Evolutionary conservation across 2,797 vertebrate genomes (phyloP).

Genomic region (Amniataba percoides): DNA sequence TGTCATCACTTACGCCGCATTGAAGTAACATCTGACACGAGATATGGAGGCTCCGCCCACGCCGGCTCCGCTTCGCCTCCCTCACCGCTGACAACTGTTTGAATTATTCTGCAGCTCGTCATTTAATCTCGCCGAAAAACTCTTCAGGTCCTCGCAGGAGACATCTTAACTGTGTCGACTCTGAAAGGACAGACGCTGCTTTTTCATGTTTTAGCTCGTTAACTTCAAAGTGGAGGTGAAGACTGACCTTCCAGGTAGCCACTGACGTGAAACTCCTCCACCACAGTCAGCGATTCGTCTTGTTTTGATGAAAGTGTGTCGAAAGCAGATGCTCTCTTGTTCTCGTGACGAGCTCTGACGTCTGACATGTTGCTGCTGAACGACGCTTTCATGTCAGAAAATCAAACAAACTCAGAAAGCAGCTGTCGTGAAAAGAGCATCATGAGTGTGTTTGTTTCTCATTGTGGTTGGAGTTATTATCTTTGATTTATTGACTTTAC

Average conservation of each 20-base stretch:
- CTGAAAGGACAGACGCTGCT: conserved; percentile 7
- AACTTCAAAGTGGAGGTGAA: conserved; percentile 13
- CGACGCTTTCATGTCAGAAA: not conserved
- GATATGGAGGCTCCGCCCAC: not conserved
- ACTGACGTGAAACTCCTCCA: not conserved
- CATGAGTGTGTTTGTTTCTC: not conserved
- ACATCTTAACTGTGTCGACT: conserved; percentile 12
- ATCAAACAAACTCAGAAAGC: not conserved
- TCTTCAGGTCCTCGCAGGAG: not conserved
- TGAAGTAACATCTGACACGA: not conserved
- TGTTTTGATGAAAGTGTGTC: not conserved
- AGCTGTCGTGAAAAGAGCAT: not conserved
- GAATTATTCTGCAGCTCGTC: conserved; percentile 17
- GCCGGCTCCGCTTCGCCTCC: not conserved
- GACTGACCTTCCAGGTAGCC: conserved; percentile 3
- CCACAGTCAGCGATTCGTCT: not conserved
- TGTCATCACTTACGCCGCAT: not conserved
- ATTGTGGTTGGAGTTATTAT: not conserved
- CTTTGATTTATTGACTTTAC: not conserved
- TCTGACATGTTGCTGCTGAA: not conserved
- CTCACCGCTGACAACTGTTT: conserved; percentile 2
- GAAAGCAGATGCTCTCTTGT: not conserved
- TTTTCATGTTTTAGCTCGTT: conserved; percentile 39
- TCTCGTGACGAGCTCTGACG: not conserved
- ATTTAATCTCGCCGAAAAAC: conserved; percentile 29